These are phyloP conservation scores for Phalanger gymnotis DNA, from an alignment of 2,797 vertebrate genomes.

Conservation along the genomic window DNA sequence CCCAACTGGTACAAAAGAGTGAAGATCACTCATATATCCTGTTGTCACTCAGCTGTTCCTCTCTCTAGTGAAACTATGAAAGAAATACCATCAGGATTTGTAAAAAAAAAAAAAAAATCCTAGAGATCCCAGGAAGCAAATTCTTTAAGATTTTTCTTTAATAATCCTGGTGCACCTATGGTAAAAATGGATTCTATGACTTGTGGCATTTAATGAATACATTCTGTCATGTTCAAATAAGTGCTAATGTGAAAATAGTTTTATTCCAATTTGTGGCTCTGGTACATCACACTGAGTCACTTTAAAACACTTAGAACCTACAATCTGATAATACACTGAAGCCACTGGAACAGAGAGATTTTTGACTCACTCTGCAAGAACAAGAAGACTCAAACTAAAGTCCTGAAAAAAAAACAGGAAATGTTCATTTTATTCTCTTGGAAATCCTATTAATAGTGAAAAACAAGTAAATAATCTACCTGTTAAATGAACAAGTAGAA, in stretches of 20 bases:
- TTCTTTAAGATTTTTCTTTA: conserved; percentile 6
- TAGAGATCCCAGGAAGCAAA: conserved; percentile 33
- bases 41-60: conserved; percentile 4
- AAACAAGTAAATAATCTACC: conserved; percentile 37
- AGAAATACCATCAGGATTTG: neutral
- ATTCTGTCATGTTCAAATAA: conserved; percentile 51
- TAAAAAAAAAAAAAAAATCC: neutral
- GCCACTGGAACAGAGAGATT: neutral
- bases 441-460: conserved; percentile 29
- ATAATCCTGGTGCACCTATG: neutral
- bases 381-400: neutral
- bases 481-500: conserved; percentile 12
- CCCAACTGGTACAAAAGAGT: neutral
- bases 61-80: conserved; percentile 15
- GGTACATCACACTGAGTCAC: neutral
- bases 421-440: conserved; percentile 4
- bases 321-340: neutral
- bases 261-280: conserved; percentile 19
- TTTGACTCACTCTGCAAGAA: neutral
- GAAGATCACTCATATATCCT: neutral
- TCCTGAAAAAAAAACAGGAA: neutral
- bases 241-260: conserved; percentile 25
- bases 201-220: conserved; percentile 7
- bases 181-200: conserved; percentile 45
- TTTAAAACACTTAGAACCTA: neutral